phyloP scores from a whole-genome alignment of 2,888 invertebrate genomes.

The Archips xylosteana region DNA sequence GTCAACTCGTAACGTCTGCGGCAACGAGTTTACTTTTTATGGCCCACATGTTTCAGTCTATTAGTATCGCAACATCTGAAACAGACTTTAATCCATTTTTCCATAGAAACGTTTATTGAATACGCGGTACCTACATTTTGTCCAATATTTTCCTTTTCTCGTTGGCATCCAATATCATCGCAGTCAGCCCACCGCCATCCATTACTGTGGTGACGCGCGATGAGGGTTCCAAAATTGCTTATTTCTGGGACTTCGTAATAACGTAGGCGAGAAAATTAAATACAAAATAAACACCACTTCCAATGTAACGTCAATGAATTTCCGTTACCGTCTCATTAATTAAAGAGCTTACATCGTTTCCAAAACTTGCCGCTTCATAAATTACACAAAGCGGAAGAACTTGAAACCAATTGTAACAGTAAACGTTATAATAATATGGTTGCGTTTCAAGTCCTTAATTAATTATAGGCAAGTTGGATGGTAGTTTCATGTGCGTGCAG shows the following conservation, averaged over 20 bases:
- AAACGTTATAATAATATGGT: conserved; percentile 46
- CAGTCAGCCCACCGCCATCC: conserved; percentile 57
- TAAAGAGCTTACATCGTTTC: conserved; percentile 17
- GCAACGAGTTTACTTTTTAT: not conserved
- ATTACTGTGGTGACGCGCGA: conserved; percentile 64
- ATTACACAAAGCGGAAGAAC: conserved; percentile 22
- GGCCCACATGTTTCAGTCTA: not conserved
- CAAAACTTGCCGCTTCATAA: conserved; percentile 12
- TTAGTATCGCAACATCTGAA: not conserved
- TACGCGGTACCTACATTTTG: conserved; percentile 21
- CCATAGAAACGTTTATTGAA: conserved; percentile 27
- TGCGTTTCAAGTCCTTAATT: conserved; percentile 56
- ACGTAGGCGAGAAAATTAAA: conserved; percentile 51
- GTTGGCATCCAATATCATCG: conserved; percentile 50
- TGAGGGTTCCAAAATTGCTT: conserved; percentile 68
- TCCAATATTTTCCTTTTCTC: conserved; percentile 46
- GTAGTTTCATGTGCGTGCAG: conserved; percentile 51
- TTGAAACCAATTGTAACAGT: conserved; percentile 44
- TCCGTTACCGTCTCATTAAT: conserved; percentile 6
- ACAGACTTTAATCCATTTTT: conserved; percentile 18
- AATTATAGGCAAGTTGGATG: conserved; percentile 60
- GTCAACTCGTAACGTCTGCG: not conserved
- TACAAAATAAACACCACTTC: conserved; percentile 31
- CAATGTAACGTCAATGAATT: not conserved
- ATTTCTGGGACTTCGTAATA: conserved; percentile 56